Conservation (phyloP, 2,113 vertebrate species). For the Ptychochromis oligacanthus region DNA sequence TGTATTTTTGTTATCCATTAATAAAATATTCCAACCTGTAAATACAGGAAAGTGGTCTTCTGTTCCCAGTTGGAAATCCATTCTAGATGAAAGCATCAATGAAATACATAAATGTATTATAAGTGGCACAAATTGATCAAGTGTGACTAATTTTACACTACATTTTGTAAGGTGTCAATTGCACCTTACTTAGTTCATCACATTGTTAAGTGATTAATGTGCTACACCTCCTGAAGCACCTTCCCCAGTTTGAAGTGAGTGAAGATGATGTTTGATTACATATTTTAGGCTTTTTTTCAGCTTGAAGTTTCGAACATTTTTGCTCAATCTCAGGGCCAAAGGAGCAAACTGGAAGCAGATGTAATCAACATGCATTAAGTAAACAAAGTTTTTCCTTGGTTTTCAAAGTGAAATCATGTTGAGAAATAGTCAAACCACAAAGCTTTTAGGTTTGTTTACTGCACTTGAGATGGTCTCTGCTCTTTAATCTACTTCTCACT, state of each 20-base stretch:
- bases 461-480: neutral
- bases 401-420: neutral
- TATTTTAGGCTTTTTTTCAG: neutral
- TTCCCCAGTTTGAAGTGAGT: neutral
- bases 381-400: neutral
- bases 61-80: neutral
- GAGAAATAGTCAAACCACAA: neutral
- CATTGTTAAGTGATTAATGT: constrained; percentile 8
- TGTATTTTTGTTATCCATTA: neutral
- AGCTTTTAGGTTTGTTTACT: neutral
- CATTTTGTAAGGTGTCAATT: neutral
- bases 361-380: neutral
- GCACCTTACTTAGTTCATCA: neutral
- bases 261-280: neutral
- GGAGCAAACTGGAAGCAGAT: neutral
- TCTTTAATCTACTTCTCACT: neutral
- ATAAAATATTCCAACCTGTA: neutral
- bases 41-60: neutral
- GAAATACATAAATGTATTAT: constrained; percentile 2
- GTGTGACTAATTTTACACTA: neutral
- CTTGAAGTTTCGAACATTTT: neutral
- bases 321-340: neutral
- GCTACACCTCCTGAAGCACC: neutral
- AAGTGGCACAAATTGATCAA: constrained; percentile 22
- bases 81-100: neutral